Evolutionary conservation across 2,113 vertebrate species (phyloP), one percentile per base, ranked within the genome.

Genomic region (Tachuris rubrigastra): DNA sequence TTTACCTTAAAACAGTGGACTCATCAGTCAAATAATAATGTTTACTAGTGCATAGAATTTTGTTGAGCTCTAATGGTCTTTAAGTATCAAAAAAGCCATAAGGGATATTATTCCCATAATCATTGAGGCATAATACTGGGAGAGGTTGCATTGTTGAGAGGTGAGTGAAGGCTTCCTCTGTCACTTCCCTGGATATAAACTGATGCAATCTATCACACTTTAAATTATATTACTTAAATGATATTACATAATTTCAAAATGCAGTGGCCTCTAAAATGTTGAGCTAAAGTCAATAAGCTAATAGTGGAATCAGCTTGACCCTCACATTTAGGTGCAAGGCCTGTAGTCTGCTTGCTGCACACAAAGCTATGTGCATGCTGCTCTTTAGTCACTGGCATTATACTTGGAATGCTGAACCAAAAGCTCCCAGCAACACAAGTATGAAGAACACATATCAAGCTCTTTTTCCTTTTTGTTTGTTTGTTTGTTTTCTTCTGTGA

Each of bases 11-110:
- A 94, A 89, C 95, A 96, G 92, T 67, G 77, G 89, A 62, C 82
- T 96, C 95, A 97, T 98, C 96, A 91, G 88, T 98, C 96, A 97
- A 91, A 58, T 79, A 88, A 90, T 83, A 96, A 91, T 93, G 86
- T 98, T 97, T 97, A 96, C 96, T 78, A 94, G 78, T 47, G 39
- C 84, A 92, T 82, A 46, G 82, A 60, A 68, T 89, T 89, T 92
- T 95, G 94, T 80, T 2, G 6, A 96, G 92, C 62, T 93, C 76
- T 85, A 92, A 89, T 96, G 94, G 90, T 84, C 85, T 97, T 95
- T 88, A 90, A 80, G 77, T 55, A 92, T 42, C 87, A 96, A 92
- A 93, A 80, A 71, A 91, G 21, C 63, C 42, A 74, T 85, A 90
- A 96, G 46, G 31, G 28, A 67, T 28, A 90, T 21, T 21, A 76